Percentiles rank a stretch among this genome's conserved stretches.
These are phyloP conservation scores for Strigops habroptila DNA, from an alignment of 2,113 vertebrate species.

Conservation along the genomic window DNA sequence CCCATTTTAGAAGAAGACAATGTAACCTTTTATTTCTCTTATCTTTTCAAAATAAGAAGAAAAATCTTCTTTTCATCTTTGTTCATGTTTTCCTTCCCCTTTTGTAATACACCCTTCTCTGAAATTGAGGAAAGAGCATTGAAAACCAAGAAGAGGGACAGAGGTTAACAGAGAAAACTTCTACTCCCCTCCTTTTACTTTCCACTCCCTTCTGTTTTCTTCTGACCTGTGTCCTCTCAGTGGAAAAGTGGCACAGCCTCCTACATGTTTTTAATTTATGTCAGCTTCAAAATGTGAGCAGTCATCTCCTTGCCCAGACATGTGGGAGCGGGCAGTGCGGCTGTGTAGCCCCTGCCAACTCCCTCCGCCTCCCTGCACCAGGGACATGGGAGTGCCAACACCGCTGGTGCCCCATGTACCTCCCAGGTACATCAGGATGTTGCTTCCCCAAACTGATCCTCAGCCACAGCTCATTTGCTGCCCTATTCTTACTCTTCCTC, in stretches of 20 bases:
- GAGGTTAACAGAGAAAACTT: background rate
- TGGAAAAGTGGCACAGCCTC: background rate
- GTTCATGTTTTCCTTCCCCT: background rate
- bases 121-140: background rate
- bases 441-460: background rate
- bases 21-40: background rate
- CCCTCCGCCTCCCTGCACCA: background rate
- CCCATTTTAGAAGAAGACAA: background rate
- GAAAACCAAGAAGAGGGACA: background rate
- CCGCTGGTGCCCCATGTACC: accelerated
- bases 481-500: background rate
- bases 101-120: background rate
- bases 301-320: background rate
- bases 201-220: background rate
- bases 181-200: background rate
- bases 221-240: background rate
- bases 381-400: background rate
- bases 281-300: background rate
- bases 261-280: background rate
- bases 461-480: background rate
- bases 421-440: background rate
- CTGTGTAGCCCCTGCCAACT: background rate
- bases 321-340: accelerated
- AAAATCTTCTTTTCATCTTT: background rate
- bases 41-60: background rate